Conservation (phyloP, 1,140 invertebrate genomes). For the Zaprionus lachaisei region DNA sequence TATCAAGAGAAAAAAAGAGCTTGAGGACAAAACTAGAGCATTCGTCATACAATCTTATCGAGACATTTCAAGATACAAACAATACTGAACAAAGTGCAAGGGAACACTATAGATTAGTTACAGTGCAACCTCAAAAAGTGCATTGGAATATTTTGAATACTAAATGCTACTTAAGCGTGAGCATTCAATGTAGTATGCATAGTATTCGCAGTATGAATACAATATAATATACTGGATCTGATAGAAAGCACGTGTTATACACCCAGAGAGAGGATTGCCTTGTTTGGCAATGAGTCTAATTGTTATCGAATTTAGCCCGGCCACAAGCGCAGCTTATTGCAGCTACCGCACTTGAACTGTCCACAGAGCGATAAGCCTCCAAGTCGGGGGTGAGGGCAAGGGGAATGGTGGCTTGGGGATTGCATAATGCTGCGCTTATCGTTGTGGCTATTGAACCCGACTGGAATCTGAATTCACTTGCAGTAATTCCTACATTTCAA, state of each 20-base stretch:
- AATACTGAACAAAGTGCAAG: too few relatives aligned
- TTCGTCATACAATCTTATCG: too few relatives aligned
- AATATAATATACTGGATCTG: neutral
- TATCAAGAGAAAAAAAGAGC: too few relatives aligned
- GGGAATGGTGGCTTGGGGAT: slow-evolving; percentile 3
- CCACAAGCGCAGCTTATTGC: slow-evolving; percentile 5
- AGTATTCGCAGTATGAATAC: neutral
- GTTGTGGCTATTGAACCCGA: slow-evolving; percentile 39
- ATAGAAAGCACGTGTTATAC: neutral
- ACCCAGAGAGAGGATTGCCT: neutral
- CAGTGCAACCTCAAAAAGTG: too few relatives aligned
- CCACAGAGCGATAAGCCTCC: neutral
- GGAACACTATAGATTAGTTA: too few relatives aligned
- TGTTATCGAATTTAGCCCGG: neutral
- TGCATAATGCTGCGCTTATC: slow-evolving; percentile 52
- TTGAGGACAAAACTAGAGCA: too few relatives aligned
- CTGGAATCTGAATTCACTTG: neutral
- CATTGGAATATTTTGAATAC: neutral
- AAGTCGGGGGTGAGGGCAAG: neutral
- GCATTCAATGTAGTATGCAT: neutral
- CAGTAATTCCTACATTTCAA: neutral
- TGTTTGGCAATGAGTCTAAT: neutral
- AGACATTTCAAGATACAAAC: too few relatives aligned
- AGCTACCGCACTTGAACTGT: slow-evolving; percentile 19
- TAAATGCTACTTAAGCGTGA: neutral